Conservation (phyloP, 1,140 invertebrate genomes). For the Nasonia giraulti region DNA sequence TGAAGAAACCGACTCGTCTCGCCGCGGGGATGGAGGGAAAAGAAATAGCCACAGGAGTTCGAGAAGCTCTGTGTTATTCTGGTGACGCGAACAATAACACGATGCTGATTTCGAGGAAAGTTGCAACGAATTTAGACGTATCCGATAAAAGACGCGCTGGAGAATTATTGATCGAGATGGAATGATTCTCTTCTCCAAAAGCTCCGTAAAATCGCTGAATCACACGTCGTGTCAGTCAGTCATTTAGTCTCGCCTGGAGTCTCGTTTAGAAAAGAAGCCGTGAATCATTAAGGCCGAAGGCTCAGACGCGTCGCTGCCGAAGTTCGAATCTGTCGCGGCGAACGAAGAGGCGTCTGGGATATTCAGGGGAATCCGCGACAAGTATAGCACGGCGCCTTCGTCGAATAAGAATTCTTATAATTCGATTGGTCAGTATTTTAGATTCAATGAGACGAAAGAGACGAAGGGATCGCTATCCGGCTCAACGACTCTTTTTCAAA, state of each 20-base stretch:
- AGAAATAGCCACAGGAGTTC: conserved; percentile 19
- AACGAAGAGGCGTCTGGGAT: not conserved
- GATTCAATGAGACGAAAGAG: conserved; percentile 4
- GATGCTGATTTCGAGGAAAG: not conserved
- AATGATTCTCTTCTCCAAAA: no score
- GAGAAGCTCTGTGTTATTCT: not conserved
- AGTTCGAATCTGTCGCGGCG: not conserved
- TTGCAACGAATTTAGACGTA: not conserved
- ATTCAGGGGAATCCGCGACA: conserved; percentile 9
- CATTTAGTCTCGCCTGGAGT: not conserved
- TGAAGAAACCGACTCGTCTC: not conserved
- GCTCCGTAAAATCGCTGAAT: not conserved
- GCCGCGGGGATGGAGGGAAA: not conserved
- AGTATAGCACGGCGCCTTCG: not conserved
- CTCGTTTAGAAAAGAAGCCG: conserved; percentile 16
- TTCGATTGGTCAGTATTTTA: conserved; percentile 38
- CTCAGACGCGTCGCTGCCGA: conserved; percentile 17
- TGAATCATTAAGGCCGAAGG: conserved; percentile 39
- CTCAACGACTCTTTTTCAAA: not conserved
- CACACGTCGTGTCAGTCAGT: conserved; percentile 18
- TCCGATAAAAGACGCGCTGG: not conserved
- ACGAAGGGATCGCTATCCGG: not conserved
- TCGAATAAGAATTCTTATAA: conserved; percentile 1
- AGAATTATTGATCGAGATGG: conserved; percentile 29
- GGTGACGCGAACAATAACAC: not conserved